These are phyloP conservation scores for Brachionus rubens DNA, from an alignment of 1,140 invertebrate genomes.

Conservation along the genomic window DNA sequence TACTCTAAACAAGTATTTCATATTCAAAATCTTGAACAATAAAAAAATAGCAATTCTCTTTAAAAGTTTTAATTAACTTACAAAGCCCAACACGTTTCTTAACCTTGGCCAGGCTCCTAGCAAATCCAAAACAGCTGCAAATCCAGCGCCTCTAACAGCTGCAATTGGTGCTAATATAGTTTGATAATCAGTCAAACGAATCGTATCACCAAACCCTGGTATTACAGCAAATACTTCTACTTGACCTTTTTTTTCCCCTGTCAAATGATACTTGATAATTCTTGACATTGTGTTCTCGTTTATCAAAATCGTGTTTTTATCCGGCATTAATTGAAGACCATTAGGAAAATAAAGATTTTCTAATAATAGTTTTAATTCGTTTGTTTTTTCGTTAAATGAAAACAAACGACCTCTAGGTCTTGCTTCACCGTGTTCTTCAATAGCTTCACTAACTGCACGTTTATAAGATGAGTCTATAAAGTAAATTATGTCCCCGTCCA, in stretches of 20 bases:
- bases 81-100: background rate
- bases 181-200: slow-evolving; percentile 2
- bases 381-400: slow-evolving; percentile 18
- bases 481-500: slow-evolving; percentile 32
- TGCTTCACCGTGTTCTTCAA: slow-evolving; percentile 15
- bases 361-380: slow-evolving; percentile 3
- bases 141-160: background rate
- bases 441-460: background rate
- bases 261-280: slow-evolving; percentile 28
- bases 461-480: slow-evolving; percentile 30
- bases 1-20: slow-evolving; percentile 3
- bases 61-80: background rate
- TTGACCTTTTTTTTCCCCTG: slow-evolving; percentile 5
- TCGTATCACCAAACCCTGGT: slow-evolving; percentile 30
- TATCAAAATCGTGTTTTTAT: background rate
- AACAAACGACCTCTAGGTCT: slow-evolving; percentile 13
- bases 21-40: slow-evolving; percentile 10
- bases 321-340: slow-evolving; percentile 26
- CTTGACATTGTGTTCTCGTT: slow-evolving; percentile 34
- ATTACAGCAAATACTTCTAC: slow-evolving; percentile 2
- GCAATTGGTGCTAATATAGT: slow-evolving; percentile 15
- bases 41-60: background rate
- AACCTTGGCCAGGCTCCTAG: background rate
- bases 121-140: background rate
- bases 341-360: slow-evolving; percentile 36